Evolutionary conservation across 2,113 vertebrate genomes (phyloP).

Genomic region (Apteryx owenii): DNA sequence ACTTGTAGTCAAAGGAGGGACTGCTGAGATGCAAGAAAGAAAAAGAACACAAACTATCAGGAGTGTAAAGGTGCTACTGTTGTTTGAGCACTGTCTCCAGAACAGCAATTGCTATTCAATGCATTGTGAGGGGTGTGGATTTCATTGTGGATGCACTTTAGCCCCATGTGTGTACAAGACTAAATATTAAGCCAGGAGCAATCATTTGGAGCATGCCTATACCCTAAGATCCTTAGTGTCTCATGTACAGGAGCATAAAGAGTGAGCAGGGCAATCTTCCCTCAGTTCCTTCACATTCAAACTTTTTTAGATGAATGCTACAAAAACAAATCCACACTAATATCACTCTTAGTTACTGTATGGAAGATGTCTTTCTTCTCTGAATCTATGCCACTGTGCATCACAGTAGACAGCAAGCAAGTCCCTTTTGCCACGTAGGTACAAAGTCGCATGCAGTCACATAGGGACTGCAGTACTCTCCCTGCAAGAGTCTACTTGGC

Average conservation of each 20-base stretch:
- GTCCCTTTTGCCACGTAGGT: background rate
- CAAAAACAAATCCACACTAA: background rate
- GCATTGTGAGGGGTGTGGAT: rapidly evolving
- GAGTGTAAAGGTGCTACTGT: background rate
- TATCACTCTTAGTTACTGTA: background rate
- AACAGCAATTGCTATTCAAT: background rate
- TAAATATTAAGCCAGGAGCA: background rate
- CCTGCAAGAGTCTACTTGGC: background rate
- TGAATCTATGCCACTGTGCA: background rate
- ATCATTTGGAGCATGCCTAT: background rate
- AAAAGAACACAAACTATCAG: background rate
- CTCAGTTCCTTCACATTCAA: background rate
- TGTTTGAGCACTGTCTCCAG: background rate
- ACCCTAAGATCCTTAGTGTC: background rate
- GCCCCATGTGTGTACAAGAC: background rate
- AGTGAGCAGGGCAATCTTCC: background rate
- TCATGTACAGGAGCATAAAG: background rate
- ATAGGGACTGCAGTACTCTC: background rate
- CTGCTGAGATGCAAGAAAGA: constrained; percentile 58
- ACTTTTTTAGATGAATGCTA: background rate
- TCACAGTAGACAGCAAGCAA: background rate
- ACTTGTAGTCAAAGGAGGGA: constrained; percentile 80
- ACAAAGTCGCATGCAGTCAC: background rate
- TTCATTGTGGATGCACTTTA: background rate
- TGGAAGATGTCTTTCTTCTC: background rate